Evolutionary conservation across 2,888 invertebrate species (phyloP), one percentile per base, ranked within the genome.

Genomic region (Rhingia rostrata): DNA sequence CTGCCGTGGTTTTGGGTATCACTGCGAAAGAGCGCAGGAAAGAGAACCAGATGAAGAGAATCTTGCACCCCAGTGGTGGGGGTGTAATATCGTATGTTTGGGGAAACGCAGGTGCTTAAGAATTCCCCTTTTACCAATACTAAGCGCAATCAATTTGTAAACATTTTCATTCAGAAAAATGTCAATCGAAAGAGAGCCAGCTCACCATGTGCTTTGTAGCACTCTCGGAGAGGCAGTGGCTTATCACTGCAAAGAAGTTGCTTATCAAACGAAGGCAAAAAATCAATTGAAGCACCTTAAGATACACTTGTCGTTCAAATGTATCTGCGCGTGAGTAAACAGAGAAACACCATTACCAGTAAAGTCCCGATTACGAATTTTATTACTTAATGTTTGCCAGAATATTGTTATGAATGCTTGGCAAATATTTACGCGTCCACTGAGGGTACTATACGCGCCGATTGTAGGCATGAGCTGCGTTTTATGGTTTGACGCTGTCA

Each of bases 151-250:
- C 51, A 10, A 41, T 64, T 43, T 14, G 10, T 49, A 53, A n/a
- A 30, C 56, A 70, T 69, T 80, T 84, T 84, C 84, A 84, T 84
- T 84, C 84, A 84, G 47, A 43, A 84, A 83, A 75, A 64, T 49
- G 35, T 32, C 35, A 35, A 73, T 67, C 9, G 7, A 9, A n/a
- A 63, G 33, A 43, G 51, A 75, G 4, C n/a, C 56, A 47, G 41
- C 10, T 22, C 2, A 2, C 22, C 22, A 22, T 22, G 22, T 22
- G 22, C 22, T 22, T 22, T 22, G 22, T 22, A 1, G 22, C 22
- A 22, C 22, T 22, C 22, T 22, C 22, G 22, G 51, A 10, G 22
- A 32, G 32, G 33, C 1, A n/a, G 4, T 60, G 63, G 78, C 63
- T 69, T 49, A 49, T 80, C 73, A 63, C 61, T 41, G 22, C 22